Evolutionary conservation across 2,888 invertebrate species (phyloP).

Genomic region (Lymantria dispar): DNA sequence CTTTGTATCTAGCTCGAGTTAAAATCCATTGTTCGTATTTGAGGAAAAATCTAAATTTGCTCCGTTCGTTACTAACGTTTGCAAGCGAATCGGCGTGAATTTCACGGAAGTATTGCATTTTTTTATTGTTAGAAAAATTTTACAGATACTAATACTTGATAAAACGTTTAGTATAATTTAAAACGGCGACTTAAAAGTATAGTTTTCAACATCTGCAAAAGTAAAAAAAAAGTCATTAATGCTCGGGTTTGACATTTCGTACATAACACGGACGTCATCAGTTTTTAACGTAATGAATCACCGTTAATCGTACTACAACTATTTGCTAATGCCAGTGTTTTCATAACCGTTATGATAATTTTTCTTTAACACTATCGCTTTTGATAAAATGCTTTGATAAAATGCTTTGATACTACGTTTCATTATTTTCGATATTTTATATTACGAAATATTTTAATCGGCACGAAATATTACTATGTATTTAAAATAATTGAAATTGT

Average conservation of each 20-base stretch:
- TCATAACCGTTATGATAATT: slow-evolving; percentile 35
- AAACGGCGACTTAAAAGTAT: slow-evolving; percentile 18
- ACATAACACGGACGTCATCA: slow-evolving; percentile 31
- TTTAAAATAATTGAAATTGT: too few species aligned
- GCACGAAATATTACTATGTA: too few species aligned
- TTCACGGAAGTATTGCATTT: slow-evolving; percentile 5
- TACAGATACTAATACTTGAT: background rate
- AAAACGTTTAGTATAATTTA: slow-evolving; percentile 4
- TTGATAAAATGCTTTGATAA: background rate
- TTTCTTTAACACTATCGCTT: slow-evolving; percentile 24
- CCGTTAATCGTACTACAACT: slow-evolving; percentile 21
- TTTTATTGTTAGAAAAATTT: slow-evolving; percentile 1
- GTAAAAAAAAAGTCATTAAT: slow-evolving; percentile 36
- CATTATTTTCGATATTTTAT: too few species aligned
- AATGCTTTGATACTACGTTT: background rate
- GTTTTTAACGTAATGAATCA: slow-evolving; percentile 42
- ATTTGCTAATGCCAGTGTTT: slow-evolving; percentile 34
- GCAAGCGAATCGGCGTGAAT: slow-evolving; percentile 1
- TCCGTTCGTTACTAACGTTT: background rate
- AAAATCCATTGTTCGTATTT: background rate
- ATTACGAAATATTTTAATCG: too few species aligned
- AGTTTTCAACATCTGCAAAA: slow-evolving; percentile 34
- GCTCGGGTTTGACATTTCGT: slow-evolving; percentile 32
- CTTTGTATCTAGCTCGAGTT: too few species aligned
- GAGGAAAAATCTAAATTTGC: slow-evolving; percentile 1